Evolutionary conservation across 2,888 invertebrate genomes (phyloP).

Genomic region (Diabrotica balteata): DNA sequence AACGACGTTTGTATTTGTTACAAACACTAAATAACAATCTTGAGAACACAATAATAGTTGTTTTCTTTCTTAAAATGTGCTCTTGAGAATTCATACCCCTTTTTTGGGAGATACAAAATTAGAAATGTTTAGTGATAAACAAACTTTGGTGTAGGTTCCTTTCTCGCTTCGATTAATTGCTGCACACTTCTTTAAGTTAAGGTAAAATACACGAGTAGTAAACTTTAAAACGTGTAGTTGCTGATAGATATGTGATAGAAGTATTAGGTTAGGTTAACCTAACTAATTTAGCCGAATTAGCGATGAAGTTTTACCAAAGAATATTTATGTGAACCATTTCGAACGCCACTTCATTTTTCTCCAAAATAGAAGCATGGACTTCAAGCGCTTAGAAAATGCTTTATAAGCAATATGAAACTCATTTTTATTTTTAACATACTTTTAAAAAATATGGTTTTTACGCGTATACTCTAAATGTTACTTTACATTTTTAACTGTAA

Average conservation of each 20-base stretch:
- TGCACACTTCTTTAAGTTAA: neutral
- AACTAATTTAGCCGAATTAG: too few relatives aligned
- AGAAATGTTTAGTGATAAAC: too few relatives aligned
- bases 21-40: conserved; percentile 42
- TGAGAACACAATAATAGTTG: conserved; percentile 44
- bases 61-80: conserved; percentile 31
- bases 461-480: conserved; percentile 55
- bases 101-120: too few relatives aligned
- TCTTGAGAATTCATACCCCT: too few relatives aligned
- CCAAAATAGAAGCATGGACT: conserved; percentile 4
- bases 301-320: too few relatives aligned
- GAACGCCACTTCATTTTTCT: neutral
- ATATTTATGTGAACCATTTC: too few relatives aligned
- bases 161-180: neutral
- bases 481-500: conserved; percentile 50
- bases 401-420: conserved; percentile 35
- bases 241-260: too few relatives aligned
- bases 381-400: conserved; percentile 28
- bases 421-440: conserved; percentile 43
- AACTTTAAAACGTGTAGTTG: too few relatives aligned
- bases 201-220: too few relatives aligned
- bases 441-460: conserved; percentile 51
- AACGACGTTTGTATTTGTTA: conserved; percentile 31
- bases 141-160: too few relatives aligned
- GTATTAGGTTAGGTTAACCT: too few relatives aligned